A percentile compares a stretch with the other conserved stretches of the same genome.
These are phyloP conservation scores for Caenorhabditis sp. DNA, from an alignment of 2,888 invertebrate species.

Conservation along the genomic window DNA sequence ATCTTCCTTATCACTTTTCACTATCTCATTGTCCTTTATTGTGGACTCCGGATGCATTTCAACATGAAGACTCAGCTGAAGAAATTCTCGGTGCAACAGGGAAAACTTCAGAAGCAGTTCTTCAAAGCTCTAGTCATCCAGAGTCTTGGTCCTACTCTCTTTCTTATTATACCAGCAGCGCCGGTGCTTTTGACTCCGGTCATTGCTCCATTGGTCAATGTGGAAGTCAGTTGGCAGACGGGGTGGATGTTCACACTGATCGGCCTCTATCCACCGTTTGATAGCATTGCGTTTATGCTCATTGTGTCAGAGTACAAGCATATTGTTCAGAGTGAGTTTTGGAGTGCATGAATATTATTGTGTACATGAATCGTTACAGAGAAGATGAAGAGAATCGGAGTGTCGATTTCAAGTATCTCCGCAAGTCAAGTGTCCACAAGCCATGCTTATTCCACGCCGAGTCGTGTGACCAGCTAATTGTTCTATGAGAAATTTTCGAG, in stretches of 20 bases:
- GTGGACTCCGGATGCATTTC: conserved; percentile 18
- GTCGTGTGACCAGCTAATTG: no score
- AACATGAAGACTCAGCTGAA: conserved; percentile 26
- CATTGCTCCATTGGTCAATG: neutral
- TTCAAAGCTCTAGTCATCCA: conserved; percentile 27
- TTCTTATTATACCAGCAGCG: conserved; percentile 1
- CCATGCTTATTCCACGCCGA: no score
- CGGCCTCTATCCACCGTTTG: conserved; percentile 14
- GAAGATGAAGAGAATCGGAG: neutral
- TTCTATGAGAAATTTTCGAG: no score
- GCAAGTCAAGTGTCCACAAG: no score
- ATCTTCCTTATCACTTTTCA: neutral
- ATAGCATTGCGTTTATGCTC: conserved; percentile 32
- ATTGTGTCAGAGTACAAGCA: conserved; percentile 24
- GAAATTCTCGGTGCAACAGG: conserved; percentile 14
- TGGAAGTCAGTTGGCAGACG: conserved; percentile 3
- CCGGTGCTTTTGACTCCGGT: neutral
- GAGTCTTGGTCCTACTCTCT: conserved; percentile 2
- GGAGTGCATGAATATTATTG: neutral
- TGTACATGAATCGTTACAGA: neutral
- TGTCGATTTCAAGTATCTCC: no score
- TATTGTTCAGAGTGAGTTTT: neutral
- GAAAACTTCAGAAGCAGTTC: conserved; percentile 30
- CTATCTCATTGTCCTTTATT: conserved; percentile 21
- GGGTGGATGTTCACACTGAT: conserved; percentile 9